These are phyloP conservation scores for Subacronicta megacephala DNA, from an alignment of 2,888 invertebrate species.

Conservation along the genomic window DNA sequence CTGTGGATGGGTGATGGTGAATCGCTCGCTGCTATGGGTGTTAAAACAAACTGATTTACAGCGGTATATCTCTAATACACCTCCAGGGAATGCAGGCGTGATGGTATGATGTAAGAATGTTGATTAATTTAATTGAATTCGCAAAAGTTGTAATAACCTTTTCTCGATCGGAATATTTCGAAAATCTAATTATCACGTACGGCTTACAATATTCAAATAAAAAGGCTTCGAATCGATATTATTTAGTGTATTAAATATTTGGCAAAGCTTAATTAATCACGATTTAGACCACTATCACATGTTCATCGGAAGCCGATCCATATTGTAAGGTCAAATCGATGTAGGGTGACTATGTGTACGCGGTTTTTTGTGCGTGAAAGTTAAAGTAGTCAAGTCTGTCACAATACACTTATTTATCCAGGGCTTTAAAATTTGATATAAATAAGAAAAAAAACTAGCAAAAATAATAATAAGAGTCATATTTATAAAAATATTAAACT, in stretches of 20 bases:
- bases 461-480: no score
- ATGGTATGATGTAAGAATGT: neutral
- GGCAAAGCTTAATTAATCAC: constrained; percentile 60
- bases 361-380: neutral
- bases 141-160: constrained; percentile 34
- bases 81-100: no score
- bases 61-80: no score
- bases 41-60: no score
- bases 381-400: neutral
- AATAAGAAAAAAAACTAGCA: no score
- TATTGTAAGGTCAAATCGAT: constrained; percentile 50
- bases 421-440: no score
- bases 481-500: no score
- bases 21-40: no score
- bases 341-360: constrained; percentile 27
- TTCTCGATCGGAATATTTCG: constrained; percentile 35
- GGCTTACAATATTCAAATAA: constrained; percentile 21
- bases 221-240: constrained; percentile 39
- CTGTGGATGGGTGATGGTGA: no score
- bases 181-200: constrained; percentile 37
- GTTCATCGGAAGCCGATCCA: constrained; percentile 55
- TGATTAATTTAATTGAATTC: constrained; percentile 35
- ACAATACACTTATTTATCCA: no score
- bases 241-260: constrained; percentile 46
- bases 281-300: constrained; percentile 47